Evolutionary conservation across 2,888 invertebrate genomes (phyloP), one percentile per base, ranked within the genome.

Genomic region (Belgica antarctica): DNA sequence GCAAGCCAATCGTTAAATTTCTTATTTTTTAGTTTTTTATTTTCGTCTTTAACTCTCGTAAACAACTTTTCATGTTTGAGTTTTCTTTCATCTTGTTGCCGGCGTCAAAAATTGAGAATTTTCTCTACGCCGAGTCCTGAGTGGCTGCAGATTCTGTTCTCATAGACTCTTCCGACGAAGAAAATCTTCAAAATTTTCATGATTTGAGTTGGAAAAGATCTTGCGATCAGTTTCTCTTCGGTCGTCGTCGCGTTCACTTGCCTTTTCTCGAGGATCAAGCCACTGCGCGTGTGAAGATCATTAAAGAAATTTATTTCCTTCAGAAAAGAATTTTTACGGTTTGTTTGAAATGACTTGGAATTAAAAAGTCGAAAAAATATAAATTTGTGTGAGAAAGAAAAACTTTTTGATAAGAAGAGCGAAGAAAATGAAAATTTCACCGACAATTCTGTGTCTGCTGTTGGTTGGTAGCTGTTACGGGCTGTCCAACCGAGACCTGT

Each of bases 191-290:
- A 31, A 31, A n/a, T 41, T 15, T n/a, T 3, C 12, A 10, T 10
- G 8, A 41, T 41, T 15, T 12, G 41, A 41, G 41, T 41, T 41
- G 41, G 41, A 41, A 52, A 52, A 52, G 8, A 8, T 52, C 19
- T 52, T n/a, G n/a, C 52, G 52, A 52, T 59, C 59, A 59, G 59
- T 59, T 27, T 59, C 59, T 59, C 59, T 24, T 15, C 59, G 59
- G 27, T 24, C 25, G 59, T 59, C 27, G 4, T 24, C 4, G 25
- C 25, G 25, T 24, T 25, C 5, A 59, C 27, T 59, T 19, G 59
- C 8, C 27, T 27, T 59, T 59, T 8, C 52, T 8, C 4, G 25
- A 25, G 52, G 24, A 52, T 5, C 24, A n/a, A 17, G 52, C 22
- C n/a, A n/a, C n/a, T n/a, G 52, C 22, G 52, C 7, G 17, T 52